These are phyloP conservation scores for Mythimna ferrago DNA, from an alignment of 2,888 invertebrate genomes.

Conservation along the genomic window DNA sequence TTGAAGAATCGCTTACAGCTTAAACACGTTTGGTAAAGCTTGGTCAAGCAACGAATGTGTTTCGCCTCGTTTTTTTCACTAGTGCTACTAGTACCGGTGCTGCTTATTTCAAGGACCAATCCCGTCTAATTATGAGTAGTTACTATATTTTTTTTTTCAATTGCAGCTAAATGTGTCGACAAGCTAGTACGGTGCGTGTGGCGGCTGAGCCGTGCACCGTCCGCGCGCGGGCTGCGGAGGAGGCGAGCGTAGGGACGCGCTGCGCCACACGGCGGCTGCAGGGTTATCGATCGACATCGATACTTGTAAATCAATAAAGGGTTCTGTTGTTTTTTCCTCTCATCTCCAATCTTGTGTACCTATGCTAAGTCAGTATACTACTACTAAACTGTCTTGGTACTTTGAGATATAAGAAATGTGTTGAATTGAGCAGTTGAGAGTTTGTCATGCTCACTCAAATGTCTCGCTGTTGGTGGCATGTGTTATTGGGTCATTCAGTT, in stretches of 20 bases:
- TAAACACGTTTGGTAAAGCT: too few species aligned
- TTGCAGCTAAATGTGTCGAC: background rate
- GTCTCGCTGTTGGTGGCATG: too few species aligned
- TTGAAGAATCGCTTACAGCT: too few species aligned
- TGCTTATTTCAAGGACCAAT: background rate
- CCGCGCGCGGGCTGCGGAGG: background rate
- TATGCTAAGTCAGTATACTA: conserved; percentile 39
- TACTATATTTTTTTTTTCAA: background rate
- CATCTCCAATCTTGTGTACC: conserved; percentile 58
- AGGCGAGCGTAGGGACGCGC: background rate
- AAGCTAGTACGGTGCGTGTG: background rate
- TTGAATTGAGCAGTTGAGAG: too few species aligned
- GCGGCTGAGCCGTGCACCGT: background rate
- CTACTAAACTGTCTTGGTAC: conserved; percentile 39
- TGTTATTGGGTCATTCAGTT: too few species aligned
- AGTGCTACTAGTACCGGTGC: background rate
- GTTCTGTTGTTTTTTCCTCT: conserved; percentile 65
- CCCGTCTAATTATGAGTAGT: background rate
- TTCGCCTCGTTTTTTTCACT: too few species aligned
- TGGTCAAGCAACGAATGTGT: too few species aligned
- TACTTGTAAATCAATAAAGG: conserved; percentile 83
- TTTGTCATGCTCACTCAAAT: too few species aligned
- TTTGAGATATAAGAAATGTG: background rate
- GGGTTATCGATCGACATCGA: conserved; percentile 67
- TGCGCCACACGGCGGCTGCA: background rate